Conservation (phyloP, 2,888 invertebrate species). For the Stenchaetothrips biformis region DNA sequence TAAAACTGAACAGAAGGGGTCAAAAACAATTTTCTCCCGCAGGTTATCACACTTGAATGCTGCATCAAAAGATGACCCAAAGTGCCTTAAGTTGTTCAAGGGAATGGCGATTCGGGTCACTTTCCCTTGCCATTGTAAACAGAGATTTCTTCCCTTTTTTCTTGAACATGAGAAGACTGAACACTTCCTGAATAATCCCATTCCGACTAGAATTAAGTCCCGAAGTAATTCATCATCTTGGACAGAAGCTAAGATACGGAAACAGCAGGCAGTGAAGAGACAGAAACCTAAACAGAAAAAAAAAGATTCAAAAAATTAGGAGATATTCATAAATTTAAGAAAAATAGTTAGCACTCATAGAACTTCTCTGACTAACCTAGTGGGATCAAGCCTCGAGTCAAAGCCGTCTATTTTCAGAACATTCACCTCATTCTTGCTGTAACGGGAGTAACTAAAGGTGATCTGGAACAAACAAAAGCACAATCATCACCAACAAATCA, state of each 20-base stretch:
- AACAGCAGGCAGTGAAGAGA: slow-evolving; percentile 86
- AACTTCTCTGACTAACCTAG: slow-evolving; percentile 56
- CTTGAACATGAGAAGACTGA: no score
- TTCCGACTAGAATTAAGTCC: slow-evolving; percentile 1
- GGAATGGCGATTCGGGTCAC: no score
- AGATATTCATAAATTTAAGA: slow-evolving; percentile 2
- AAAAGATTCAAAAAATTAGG: slow-evolving; percentile 35
- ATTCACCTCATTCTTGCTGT: slow-evolving; percentile 73
- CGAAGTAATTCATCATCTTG: slow-evolving; percentile 48
- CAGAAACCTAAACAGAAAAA: slow-evolving; percentile 58
- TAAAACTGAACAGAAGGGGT: not conserved
- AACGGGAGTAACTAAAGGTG: slow-evolving; percentile 78
- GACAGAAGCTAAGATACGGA: slow-evolving; percentile 78
- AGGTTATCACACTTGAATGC: not conserved
- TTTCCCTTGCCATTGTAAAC: no score
- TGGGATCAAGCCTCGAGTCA: slow-evolving; percentile 71
- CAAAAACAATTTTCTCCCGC: not conserved
- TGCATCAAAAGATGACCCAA: not conserved
- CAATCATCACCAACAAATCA: slow-evolving; percentile 3
- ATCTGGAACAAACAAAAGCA: slow-evolving; percentile 52
- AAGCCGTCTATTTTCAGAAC: slow-evolving; percentile 82
- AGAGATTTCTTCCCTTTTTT: no score
- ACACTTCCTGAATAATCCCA: not conserved
- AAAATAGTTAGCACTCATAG: slow-evolving; percentile 26
- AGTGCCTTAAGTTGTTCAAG: no score